phyloP scores from a whole-genome alignment of 2,797 vertebrate species.

The Novumbra hubbsi region DNA sequence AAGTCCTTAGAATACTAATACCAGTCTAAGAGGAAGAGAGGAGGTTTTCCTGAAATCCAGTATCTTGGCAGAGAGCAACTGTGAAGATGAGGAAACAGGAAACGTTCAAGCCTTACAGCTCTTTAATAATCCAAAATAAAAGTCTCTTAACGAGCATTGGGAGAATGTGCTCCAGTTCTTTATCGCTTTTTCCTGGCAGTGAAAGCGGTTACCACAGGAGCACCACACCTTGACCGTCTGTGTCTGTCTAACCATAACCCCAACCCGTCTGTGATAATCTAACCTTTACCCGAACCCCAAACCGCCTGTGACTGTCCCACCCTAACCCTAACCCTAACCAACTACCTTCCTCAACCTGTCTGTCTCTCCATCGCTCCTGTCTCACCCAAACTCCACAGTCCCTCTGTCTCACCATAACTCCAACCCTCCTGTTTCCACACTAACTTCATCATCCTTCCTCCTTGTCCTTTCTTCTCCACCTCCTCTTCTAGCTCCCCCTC shows the following conservation, averaged over 20 bases:
- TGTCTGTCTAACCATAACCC: not conserved
- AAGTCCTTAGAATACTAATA: not conserved
- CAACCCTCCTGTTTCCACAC: too few relatives aligned
- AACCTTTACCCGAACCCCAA: too few relatives aligned
- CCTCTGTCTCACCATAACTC: slow-evolving; percentile 8
- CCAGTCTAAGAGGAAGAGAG: not conserved
- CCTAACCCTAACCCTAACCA: too few relatives aligned
- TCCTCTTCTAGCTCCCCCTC: slow-evolving; percentile 9
- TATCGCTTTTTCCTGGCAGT: slow-evolving; percentile 62
- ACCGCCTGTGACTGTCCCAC: too few relatives aligned
- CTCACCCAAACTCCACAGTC: not conserved
- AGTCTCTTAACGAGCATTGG: slow-evolving; percentile 49
- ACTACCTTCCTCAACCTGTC: too few relatives aligned
- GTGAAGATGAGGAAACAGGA: slow-evolving; percentile 47
- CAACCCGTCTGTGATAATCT: slow-evolving; percentile 1
- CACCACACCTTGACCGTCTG: slow-evolving; percentile 12
- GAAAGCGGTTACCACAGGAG: not conserved
- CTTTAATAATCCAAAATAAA: slow-evolving; percentile 31
- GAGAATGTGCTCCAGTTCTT: slow-evolving; percentile 45
- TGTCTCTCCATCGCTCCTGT: too few relatives aligned
- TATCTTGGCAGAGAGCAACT: not conserved
- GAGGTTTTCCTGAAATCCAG: not conserved
- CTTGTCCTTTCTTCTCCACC: slow-evolving; percentile 5
- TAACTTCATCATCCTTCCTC: not conserved
- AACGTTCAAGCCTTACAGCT: slow-evolving; percentile 40